Base-by-base conservation (phyloP, 2,888 invertebrate species). In the Gibbula magus region DNA sequence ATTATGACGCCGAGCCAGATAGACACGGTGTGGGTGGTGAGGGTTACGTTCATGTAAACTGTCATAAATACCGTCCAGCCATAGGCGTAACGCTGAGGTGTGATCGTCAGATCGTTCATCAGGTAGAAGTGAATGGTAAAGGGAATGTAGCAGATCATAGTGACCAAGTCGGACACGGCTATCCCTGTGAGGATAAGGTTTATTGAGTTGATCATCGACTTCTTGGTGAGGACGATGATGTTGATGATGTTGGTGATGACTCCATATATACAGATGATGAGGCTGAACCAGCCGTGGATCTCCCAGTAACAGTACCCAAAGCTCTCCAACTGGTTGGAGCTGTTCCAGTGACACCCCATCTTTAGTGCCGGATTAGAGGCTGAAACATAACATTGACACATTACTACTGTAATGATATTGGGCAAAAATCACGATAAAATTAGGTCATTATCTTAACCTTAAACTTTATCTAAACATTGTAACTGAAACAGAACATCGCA, bases 1-100 rank as follows among this genome's bases (percentile, higher is more conserved):
- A 99, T 93, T 0, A 97, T 96, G 0, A 98, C 96, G 0, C 98
- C 98, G 85, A 99, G 93, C 95, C 97, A 98, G 85, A 98, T 98
- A 0, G 98, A 97, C 84, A 98, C 96, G 0, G 98, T 98, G 92
- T 97, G 97, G 82, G 96, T 94, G 73, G 96, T 95, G 93, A 97
- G 97, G 39, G 96, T 95, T 92, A 97, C 96, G 90, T 97, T 96
- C 35, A 97, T 96, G 93, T 98, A 98, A 88, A 98, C 96, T 39
- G 93, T 92, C 73, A 93, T 88, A 84, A 93, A 94, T 22, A 87
- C 81, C 2, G 90, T 91, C 89, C 93, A 93, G 2, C 83, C 87
- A 79, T 89, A 90, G n/a, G 90, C 89, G 85, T 92, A 87, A 39
- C 88, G 83, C 39, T 84, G 67, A 5, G 88, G 84, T 3, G 80